Evolutionary conservation across 2,888 invertebrate species (phyloP).

Genomic region (Melanophora roralis): DNA sequence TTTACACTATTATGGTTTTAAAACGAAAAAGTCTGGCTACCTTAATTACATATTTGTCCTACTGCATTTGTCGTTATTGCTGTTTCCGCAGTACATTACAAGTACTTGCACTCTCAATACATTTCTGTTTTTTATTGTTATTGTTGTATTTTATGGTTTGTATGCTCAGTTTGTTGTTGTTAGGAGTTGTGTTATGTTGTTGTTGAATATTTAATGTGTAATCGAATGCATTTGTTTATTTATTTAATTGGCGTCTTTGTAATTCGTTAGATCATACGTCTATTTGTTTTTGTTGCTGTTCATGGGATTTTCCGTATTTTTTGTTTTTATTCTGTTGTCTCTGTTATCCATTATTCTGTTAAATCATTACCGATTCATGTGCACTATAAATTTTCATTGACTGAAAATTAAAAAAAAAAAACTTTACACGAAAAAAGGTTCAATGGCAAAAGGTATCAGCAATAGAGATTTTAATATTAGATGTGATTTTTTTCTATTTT

Average conservation of each 20-base stretch:
- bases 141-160: constrained; percentile 38
- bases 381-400: constrained; percentile 59
- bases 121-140: constrained; percentile 10
- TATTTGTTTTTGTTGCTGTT: constrained; percentile 27
- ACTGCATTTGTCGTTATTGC: background rate
- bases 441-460: constrained; percentile 46
- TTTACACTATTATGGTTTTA: too few species aligned
- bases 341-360: constrained; percentile 35
- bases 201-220: constrained; percentile 57
- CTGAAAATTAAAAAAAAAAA: background rate
- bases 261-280: background rate
- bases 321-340: constrained; percentile 7
- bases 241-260: constrained; percentile 58
- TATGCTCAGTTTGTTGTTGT: constrained; percentile 23
- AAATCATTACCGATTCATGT: constrained; percentile 59
- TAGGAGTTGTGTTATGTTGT: constrained; percentile 42
- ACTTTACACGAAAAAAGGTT: too few species aligned
- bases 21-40: constrained; percentile 16
- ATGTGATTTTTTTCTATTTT: background rate
- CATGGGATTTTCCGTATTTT: constrained; percentile 52
- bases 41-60: background rate
- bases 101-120: constrained; percentile 60
- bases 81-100: constrained; percentile 32
- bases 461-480: constrained; percentile 26
- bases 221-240: constrained; percentile 60